A percentile compares a stretch with the other conserved stretches of the same genome.
Conservation (phyloP, 2,888 invertebrate species). For the Saturnia japonica region DNA sequence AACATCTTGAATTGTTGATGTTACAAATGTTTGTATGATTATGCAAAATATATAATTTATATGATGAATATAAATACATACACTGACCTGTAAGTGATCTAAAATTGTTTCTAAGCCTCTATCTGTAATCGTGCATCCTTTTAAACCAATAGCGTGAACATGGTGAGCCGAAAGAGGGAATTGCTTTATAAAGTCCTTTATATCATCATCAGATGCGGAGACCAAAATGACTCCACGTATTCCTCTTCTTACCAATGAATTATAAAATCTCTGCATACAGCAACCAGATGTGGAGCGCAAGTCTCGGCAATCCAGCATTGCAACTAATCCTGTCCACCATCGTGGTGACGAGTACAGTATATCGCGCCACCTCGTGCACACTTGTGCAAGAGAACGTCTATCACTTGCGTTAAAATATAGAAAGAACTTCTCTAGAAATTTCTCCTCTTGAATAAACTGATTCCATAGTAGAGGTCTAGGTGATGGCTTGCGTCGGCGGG, state of each 20-base stretch:
- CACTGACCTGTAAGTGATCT: slow-evolving; percentile 91
- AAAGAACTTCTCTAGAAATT: slow-evolving; percentile 92
- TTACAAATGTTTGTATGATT: not conserved
- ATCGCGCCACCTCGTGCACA: slow-evolving; percentile 94
- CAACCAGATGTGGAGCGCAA: slow-evolving; percentile 83
- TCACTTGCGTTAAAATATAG: slow-evolving; percentile 90
- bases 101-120: slow-evolving; percentile 93
- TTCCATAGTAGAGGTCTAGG: slow-evolving; percentile 85
- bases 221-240: slow-evolving; percentile 92
- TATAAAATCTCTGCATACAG: slow-evolving; percentile 85
- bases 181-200: slow-evolving; percentile 92
- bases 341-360: slow-evolving; percentile 92
- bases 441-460: slow-evolving; percentile 91
- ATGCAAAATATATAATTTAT: not conserved
- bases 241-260: slow-evolving; percentile 91
- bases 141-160: slow-evolving; percentile 91
- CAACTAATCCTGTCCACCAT: slow-evolving; percentile 93
- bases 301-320: slow-evolving; percentile 93
- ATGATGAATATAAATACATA: slow-evolving; percentile 19
- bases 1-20: not conserved
- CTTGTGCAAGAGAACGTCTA: slow-evolving; percentile 89
- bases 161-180: slow-evolving; percentile 92
- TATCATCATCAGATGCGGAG: slow-evolving; percentile 94
- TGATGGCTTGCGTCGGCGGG: slow-evolving; percentile 74
- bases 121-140: slow-evolving; percentile 95